A percentile compares a stretch with the other conserved stretches of the same genome.
Conservation (phyloP, 2,113 vertebrate genomes). For the Pterocles burchelli region DNA sequence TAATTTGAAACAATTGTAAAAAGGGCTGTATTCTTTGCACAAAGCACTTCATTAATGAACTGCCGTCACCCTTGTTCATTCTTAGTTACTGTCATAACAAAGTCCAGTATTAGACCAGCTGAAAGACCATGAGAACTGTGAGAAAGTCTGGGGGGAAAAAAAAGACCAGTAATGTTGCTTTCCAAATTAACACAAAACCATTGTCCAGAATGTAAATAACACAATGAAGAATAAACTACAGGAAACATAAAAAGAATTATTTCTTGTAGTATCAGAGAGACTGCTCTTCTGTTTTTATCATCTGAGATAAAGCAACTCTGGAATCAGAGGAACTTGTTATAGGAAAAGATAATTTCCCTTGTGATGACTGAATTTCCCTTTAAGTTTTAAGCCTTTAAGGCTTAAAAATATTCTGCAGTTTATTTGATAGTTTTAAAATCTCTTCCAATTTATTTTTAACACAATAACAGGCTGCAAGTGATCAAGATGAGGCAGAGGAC, state of each 20-base stretch:
- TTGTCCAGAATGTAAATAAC: not conserved
- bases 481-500: not conserved
- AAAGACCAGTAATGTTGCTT: not conserved
- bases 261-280: not conserved
- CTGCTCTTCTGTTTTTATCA: not conserved
- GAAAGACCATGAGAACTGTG: not conserved
- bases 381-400: not conserved
- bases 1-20: not conserved
- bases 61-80: not conserved
- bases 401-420: not conserved
- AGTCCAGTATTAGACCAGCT: not conserved
- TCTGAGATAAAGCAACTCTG: not conserved
- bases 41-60: not conserved
- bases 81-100: not conserved
- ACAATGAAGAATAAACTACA: not conserved
- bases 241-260: not conserved
- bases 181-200: not conserved
- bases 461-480: not conserved
- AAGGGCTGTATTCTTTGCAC: not conserved
- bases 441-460: not conserved
- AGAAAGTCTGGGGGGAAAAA: not conserved
- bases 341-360: not conserved
- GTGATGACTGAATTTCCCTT: not conserved
- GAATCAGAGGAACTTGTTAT: not conserved
- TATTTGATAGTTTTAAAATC: not conserved